phyloP scores from a whole-genome alignment of 1,140 invertebrate genomes.

The Cydia strobilella region DNA sequence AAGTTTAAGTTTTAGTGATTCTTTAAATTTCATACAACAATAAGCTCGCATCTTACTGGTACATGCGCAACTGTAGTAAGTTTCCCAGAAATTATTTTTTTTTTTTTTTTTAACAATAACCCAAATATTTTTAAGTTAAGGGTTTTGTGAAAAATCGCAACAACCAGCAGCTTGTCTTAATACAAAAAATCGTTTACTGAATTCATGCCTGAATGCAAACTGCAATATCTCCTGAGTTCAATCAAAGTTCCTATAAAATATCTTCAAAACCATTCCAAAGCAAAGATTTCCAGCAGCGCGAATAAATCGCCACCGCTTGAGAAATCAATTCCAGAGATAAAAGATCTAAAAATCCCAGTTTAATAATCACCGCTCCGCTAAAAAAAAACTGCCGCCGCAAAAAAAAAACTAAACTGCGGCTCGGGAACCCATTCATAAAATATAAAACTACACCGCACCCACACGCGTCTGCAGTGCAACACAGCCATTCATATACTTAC shows the following conservation, averaged over 20 bases:
- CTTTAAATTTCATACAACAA: too few relatives aligned
- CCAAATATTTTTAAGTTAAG: too few relatives aligned
- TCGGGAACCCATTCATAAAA: slow-evolving; percentile 33
- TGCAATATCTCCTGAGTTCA: neutral
- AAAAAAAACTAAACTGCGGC: slow-evolving; percentile 30
- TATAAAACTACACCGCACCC: slow-evolving; percentile 33
- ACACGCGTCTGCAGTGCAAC: slow-evolving; percentile 33
- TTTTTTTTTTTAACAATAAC: too few relatives aligned
- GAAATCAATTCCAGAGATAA: slow-evolving; percentile 17
- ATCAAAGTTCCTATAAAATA: neutral
- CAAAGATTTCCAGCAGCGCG: neutral
- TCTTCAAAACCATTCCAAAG: neutral
- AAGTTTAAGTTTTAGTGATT: too few relatives aligned
- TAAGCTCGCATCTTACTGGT: too few relatives aligned
- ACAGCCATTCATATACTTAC: slow-evolving; percentile 47
- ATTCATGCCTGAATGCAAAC: neutral
- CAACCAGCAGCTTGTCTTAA: neutral
- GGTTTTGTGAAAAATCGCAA: too few relatives aligned
- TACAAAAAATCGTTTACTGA: neutral
- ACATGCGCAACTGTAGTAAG: too few relatives aligned
- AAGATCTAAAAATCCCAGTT: slow-evolving; percentile 17
- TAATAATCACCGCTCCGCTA: slow-evolving; percentile 16
- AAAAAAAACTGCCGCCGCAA: neutral
- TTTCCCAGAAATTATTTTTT: too few relatives aligned
- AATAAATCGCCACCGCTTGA: neutral